Conservation (phyloP, 2,888 invertebrate species). For the Hemaris fuciformis region DNA sequence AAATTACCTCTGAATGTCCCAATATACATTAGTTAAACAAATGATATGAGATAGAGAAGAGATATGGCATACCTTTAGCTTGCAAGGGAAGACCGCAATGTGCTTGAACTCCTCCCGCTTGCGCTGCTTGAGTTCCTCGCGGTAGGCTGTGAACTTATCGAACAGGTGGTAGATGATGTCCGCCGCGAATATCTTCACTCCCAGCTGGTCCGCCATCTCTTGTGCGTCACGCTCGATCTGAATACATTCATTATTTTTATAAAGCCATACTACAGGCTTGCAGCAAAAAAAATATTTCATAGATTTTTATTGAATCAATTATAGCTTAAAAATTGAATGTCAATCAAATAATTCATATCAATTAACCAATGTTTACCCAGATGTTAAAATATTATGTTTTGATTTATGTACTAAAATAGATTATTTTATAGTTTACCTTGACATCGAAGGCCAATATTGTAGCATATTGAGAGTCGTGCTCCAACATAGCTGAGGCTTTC, state of each 20-base stretch:
- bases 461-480: slow-evolving; percentile 98
- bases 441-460: slow-evolving; percentile 99
- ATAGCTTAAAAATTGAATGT: no score
- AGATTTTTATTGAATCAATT: no score
- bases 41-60: neutral
- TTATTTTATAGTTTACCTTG: slow-evolving; percentile 82
- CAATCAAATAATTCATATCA: no score
- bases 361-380: no score
- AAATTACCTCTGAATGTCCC: no score
- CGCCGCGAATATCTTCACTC: slow-evolving; percentile 98
- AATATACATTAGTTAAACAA: no score
- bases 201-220: slow-evolving; percentile 96
- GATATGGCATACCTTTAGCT: slow-evolving; percentile 85
- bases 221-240: slow-evolving; percentile 96
- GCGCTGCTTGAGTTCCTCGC: slow-evolving; percentile 93
- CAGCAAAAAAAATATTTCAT: no score
- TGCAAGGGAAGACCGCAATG: slow-evolving; percentile 99
- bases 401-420: neutral
- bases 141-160: slow-evolving; percentile 96
- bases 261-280: no score
- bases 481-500: slow-evolving; percentile 99
- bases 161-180: slow-evolving; percentile 99
- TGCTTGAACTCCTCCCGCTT: slow-evolving; percentile 98
- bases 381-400: no score
- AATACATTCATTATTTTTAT: neutral